Conservation (phyloP, 2,113 vertebrate species). For the Equus przewalskii region DNA sequence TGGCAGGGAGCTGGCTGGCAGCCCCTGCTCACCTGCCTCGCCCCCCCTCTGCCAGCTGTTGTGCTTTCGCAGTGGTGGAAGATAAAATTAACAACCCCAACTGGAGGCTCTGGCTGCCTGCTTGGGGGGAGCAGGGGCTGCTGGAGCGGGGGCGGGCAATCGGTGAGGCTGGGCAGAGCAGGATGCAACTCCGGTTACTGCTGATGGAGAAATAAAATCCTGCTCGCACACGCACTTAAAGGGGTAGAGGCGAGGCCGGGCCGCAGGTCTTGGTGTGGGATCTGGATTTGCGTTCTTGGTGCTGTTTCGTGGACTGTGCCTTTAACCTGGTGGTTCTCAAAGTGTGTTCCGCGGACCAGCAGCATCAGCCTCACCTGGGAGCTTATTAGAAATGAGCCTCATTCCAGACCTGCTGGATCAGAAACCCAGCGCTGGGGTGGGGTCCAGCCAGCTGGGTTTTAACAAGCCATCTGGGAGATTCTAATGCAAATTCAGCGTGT, state of each 20-base stretch:
- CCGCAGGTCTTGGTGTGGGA: fast-evolving
- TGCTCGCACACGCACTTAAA: no score
- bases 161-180: not conserved
- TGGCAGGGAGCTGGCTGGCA: not conserved
- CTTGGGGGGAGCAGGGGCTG: not conserved
- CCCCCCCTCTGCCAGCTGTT: constrained; percentile 61
- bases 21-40: not conserved
- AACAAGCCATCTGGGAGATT: not conserved
- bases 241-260: no score
- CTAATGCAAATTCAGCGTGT: not conserved
- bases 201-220: not conserved
- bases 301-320: fast-evolving
- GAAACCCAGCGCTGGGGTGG: not conserved
- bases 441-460: not conserved
- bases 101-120: constrained; percentile 17
- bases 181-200: not conserved
- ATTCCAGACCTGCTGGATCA: not conserved
- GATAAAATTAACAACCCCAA: constrained; percentile 68
- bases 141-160: fast-evolving
- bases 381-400: not conserved
- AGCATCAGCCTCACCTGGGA: not conserved
- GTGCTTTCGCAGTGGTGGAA: not conserved
- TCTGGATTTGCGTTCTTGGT: not conserved
- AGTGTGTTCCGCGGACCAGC: not conserved
- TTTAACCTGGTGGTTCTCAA: not conserved